Base-by-base conservation (phyloP, 1,140 invertebrate species). In the Rhizoglyphus robini region DNA sequence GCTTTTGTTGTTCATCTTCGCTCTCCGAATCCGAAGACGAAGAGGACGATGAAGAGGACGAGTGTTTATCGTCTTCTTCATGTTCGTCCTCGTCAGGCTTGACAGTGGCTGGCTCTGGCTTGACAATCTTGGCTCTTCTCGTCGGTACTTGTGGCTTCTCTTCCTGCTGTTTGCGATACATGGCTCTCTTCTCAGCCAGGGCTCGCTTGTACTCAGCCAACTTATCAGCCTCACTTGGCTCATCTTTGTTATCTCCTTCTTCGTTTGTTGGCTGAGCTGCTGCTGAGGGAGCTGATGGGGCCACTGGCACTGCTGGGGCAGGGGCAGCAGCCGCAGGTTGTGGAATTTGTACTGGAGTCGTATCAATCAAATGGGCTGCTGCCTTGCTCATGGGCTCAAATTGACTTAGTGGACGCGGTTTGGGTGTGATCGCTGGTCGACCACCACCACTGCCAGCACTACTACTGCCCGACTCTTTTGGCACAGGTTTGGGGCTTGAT, bases 171-270 rank as follows among this genome's bases (percentile, higher is more conserved):
- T 60, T 60, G 3, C 58, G 58, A 27, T 20, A 60, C 27, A 29
- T 11, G 15, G 58, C 58, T 20, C 58, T 29, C n/a, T 60, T 60
- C 29, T 60, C 58, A 46, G 58, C 58, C 25, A 60, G 29, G n/a
- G n/a, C 18, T 32, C 27, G 15, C 29, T 60, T 60, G 29, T 60
- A 60, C 29, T 60, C 58, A 46, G 58, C 58, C 58, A 60, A 46
- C 23, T 27, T 18, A 23, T 60, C 58, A 60, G 15, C 58, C 13
- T 34, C 29, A 20, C 4, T 29, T 4, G 4, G 18, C 2, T 60
- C 58, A 2, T 38, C 32, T 23, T 60, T 27, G 2, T 11, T 11
- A n/a, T 60, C 30, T 11, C 25, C 25, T 18, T 27, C 51, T 8
- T 23, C 31, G n/a, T n/a, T 32, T 58, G 2, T 1, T 1, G 25